These are phyloP conservation scores for Danio kyathit DNA, from an alignment of 2,797 vertebrate genomes.

Conservation along the genomic window DNA sequence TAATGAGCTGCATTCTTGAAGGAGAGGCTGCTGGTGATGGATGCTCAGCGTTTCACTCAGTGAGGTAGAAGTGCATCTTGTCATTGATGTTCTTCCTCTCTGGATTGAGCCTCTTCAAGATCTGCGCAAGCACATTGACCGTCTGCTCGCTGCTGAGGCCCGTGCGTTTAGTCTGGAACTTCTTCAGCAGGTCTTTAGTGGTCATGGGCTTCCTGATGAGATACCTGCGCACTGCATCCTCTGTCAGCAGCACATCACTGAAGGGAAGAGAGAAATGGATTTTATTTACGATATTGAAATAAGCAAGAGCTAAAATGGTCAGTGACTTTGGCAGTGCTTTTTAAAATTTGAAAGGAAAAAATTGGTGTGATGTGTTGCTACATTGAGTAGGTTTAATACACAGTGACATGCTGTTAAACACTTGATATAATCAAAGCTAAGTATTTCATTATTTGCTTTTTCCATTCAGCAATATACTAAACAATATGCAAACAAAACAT, in stretches of 20 bases:
- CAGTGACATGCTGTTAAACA: no score
- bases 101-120: slow-evolving; percentile 93
- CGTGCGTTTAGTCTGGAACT: slow-evolving; percentile 95
- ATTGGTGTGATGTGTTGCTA: no score
- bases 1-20: not conserved
- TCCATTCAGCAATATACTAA: no score
- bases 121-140: slow-evolving; percentile 93
- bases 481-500: no score
- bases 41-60: slow-evolving; percentile 74
- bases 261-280: not conserved
- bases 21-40: slow-evolving; percentile 3
- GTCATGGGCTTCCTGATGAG: slow-evolving; percentile 95
- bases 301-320: not conserved
- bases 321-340: not conserved
- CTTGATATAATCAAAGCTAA: no score
- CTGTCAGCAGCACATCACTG: slow-evolving; percentile 92
- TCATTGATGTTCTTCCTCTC: slow-evolving; percentile 92
- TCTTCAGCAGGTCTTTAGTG: slow-evolving; percentile 94
- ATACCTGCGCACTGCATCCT: slow-evolving; percentile 91
- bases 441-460: no score
- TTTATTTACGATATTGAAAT: not conserved
- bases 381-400: no score
- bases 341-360: not conserved
- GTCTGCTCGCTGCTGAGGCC: slow-evolving; percentile 95
- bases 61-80: slow-evolving; percentile 97